Base-by-base conservation (phyloP, 1,140 invertebrate genomes). In the Grapholita molesta region DNA sequence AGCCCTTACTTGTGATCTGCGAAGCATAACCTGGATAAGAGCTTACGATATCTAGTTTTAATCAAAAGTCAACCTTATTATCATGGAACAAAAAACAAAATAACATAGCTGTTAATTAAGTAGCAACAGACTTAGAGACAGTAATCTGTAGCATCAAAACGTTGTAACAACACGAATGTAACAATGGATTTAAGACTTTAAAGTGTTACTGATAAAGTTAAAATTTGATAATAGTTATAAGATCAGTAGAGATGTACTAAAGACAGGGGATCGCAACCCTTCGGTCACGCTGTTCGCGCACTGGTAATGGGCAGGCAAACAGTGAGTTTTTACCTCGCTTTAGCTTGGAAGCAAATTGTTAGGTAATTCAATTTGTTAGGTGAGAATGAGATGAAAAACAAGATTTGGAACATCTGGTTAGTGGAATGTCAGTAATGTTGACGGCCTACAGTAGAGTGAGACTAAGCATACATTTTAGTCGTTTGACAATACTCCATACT, bases 281-380 rank as follows among this genome's bases (percentile, higher is more conserved):
- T 80, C 83, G 74, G 85, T 88, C 71, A 80, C 84, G 87, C 75
- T 79, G 78, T 68, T 69, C 83, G 73, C 35, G 79, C 82, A 74
- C 82, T 71, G 75, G 75, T 83, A 86, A 89, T 87, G 80, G 78
- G 75, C 79, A 87, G 69, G 77, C 79, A 88, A 84, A 84, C 77
- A 82, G 71, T 70, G 32, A 70, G 74, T 73, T 73, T 72, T 78
- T 72, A 75, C 71, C 32, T 35, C 15, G 64, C 72, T 69, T 71
- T 69, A 70, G 53, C 73, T 72, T 70, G 42, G 23, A 74, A 61
- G 61, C 72, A 66, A 72, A 77, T 75, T 77, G 71, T 75, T 66
- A 69, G 61, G 69, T 75, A 74, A 79, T 77, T 77, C 74, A 75
- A 75, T 72, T 75, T 76, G 42, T 48, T 32, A 71, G 67, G 73